Evolutionary conservation across 2,888 invertebrate species (phyloP), one percentile per base, ranked within the genome.

Genomic region (Myathropa florea): DNA sequence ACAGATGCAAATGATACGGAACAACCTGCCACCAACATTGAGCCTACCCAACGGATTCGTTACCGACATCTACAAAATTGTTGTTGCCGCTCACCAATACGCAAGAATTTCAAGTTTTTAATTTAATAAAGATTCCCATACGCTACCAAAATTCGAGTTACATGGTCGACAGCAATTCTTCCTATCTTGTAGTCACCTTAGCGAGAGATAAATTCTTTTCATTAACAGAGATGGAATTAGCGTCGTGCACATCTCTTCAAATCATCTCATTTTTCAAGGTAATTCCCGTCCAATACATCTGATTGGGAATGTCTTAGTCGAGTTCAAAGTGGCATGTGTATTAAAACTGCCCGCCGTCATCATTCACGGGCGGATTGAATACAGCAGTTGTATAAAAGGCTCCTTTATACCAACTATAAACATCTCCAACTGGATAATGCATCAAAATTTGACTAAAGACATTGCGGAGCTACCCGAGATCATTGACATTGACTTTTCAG

Each of bases 61-160:
- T 23, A 33, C 24, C 10, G 71, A 72, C 21, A 61, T 72, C 60
- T 75, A 33, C 36, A 73, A 64, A 73, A 73, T 73, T 70, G 36
- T n/a, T 18, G 18, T 23, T 68, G 18, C 68, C 55, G 3, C 36
- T n/a, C 10, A 33, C 30, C 30, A 10, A 33, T 33, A 33, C 30
- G 9, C 10, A 33, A 33, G 10, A 33, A 33, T 26, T 67, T 12
- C 26, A 18, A 39, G n/a, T 39, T 39, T 65, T 65, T 53, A 53
- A 65, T 53, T 65, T 65, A 10, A 53, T 65, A 6, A n/a, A 23
- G 2, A 18, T 53, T 65, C 65, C 53, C 10, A 65, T 65, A 26
- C 14, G 3, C n/a, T 18, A 65, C 21, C 7, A 7, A 28, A 61
- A 30, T 61, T 7, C 30, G 0, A 65, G 46, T 12, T 26, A 24